Evolutionary conservation across 2,797 vertebrate species (phyloP), one percentile per base, ranked within the genome.

Genomic region (Poecilia picta): DNA sequence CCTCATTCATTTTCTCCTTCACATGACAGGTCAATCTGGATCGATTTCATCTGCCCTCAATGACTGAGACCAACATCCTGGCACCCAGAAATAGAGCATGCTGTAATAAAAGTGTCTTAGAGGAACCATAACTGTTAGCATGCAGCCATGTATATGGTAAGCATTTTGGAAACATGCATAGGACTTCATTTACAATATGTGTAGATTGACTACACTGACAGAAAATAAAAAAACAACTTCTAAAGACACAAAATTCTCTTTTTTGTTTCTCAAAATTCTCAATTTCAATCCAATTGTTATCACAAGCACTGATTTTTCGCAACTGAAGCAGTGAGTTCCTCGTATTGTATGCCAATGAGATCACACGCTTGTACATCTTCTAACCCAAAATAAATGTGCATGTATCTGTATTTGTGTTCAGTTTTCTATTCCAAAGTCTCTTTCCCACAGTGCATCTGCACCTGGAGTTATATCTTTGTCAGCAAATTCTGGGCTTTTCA

Each of bases 381-480:
- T n/a, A 71, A 53, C 31, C 72, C 8, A 74, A 53, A 85, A 73
- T n/a, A 73, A 72, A 73, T 31, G 20, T 28, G 39, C 46, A 15
- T 20, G 15, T 47, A 36, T 41, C 33, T 36, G 72, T 78, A 43
- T 49, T 51, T 73, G 20, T 46, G 13, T 43, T 43, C n/a, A 47
- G 33, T 23, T 78, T 72, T 83, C 75, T 85, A 83, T 87, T 87
- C 78, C 81, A 85, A 75, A 87, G 36, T 68, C 64, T 68, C 1
- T 41, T 68, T 45, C 83, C 81, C 83, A 85, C 79, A 78, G 59
- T 84, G 81, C 76, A 83, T 45, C 80, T 73, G 78, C 94, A 94
- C 89, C 91, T 93, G 93, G 83, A 80, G 72, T 89, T 94, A 93
- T 88, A 83, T 94, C 92, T 91, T 91, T 90, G 89, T 96, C 94